Conservation (phyloP, 2,113 vertebrate species). For the Lepidothrix coronata region DNA sequence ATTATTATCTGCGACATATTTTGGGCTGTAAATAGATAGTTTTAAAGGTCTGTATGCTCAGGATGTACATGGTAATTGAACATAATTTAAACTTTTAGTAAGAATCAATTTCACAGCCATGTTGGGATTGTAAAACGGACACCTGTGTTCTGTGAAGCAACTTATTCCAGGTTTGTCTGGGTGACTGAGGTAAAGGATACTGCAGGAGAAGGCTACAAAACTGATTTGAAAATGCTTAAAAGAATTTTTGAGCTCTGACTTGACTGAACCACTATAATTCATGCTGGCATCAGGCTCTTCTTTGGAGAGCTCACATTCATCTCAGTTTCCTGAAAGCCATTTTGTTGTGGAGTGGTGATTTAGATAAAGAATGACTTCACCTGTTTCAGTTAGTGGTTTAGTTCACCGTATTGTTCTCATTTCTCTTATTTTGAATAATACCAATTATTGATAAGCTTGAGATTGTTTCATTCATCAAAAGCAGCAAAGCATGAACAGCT, state of each 20-base stretch:
- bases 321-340: background rate
- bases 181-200: background rate
- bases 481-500: background rate
- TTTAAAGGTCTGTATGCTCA: background rate
- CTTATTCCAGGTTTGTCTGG: background rate
- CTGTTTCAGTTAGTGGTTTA: background rate
- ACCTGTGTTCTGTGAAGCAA: background rate
- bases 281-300: background rate
- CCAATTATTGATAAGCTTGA: background rate
- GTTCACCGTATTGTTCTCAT: background rate
- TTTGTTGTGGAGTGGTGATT: background rate
- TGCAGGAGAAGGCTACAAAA: background rate
- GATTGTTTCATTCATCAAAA: background rate
- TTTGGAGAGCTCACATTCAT: background rate
- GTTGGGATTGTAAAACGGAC: background rate
- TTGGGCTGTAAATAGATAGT: background rate
- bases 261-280: background rate
- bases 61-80: fast-evolving
- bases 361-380: background rate
- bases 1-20: background rate
- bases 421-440: background rate
- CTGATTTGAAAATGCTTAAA: background rate
- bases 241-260: background rate
- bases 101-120: background rate
- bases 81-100: background rate